Evolutionary conservation across 1,140 invertebrate genomes (phyloP).

Genomic region (Brachionus rotundiformis): DNA sequence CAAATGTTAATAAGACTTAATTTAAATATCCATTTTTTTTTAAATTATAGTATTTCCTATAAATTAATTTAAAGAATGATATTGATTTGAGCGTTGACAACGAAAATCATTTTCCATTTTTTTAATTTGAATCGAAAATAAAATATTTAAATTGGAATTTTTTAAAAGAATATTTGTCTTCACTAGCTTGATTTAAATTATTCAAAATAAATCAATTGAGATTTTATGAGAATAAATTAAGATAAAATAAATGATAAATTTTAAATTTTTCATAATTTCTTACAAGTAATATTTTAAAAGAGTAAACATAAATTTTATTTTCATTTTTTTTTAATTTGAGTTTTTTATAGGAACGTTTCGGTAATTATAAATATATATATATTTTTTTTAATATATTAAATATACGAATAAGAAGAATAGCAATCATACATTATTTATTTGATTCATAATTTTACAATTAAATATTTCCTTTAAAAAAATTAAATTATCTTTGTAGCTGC

Average conservation of each 20-base stretch:
- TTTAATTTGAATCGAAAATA: not conserved
- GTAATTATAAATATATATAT: not conserved
- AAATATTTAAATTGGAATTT: not conserved
- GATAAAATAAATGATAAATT: constrained; percentile 17
- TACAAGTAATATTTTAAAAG: not conserved
- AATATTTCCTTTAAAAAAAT: constrained; percentile 6
- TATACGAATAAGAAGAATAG: not conserved
- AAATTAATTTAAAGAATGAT: not conserved
- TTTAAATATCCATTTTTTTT: constrained; percentile 1
- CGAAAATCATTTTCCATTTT: not conserved
- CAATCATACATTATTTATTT: constrained; percentile 9
- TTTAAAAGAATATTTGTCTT: not conserved
- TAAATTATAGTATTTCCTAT: not conserved
- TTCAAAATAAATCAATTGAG: not conserved
- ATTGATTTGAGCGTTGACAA: constrained; percentile 5
- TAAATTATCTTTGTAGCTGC: constrained; percentile 10
- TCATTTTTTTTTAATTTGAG: not conserved
- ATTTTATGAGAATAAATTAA: constrained; percentile 6
- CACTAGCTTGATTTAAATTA: not conserved
- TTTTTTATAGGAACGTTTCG: not conserved
- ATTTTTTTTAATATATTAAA: too few relatives aligned
- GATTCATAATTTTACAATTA: not conserved
- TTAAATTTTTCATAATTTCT: not conserved
- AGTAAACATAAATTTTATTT: not conserved
- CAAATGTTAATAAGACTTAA: constrained; percentile 20